Evolutionary conservation across 2,797 vertebrate genomes (phyloP).

Genomic region (Propithecus perrieri): DNA sequence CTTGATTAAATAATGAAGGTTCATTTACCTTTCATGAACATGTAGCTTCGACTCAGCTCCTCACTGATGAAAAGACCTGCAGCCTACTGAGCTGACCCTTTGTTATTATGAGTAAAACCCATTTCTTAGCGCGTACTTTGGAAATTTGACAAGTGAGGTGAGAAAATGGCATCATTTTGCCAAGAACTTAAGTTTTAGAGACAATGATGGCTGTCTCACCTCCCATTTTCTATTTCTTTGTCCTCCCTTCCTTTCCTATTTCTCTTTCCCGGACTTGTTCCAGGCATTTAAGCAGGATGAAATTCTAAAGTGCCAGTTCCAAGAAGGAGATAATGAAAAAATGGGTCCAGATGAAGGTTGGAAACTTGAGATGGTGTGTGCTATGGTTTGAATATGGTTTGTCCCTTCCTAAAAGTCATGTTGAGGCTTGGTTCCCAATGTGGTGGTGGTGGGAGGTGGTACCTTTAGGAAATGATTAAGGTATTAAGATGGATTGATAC

Average conservation of each 20-base stretch:
- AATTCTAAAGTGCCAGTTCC: not conserved
- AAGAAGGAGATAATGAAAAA: not conserved
- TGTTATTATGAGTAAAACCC: not conserved
- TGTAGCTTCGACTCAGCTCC: not conserved
- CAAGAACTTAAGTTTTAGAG: not conserved
- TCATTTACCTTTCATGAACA: not conserved
- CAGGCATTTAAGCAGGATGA: not conserved
- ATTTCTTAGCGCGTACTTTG: not conserved
- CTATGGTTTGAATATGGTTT: not conserved
- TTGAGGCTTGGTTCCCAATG: not conserved
- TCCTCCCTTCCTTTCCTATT: not conserved
- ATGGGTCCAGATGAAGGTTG: not conserved
- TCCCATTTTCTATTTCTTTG: not conserved
- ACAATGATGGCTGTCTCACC: not conserved
- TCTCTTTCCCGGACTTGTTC: not conserved
- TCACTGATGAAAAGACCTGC: not conserved
- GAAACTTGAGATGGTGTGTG: not conserved
- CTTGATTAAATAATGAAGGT: not conserved
- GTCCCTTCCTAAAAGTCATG: not conserved
- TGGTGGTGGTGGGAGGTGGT: not conserved
- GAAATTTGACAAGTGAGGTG: not conserved
- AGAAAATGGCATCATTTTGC: not conserved
- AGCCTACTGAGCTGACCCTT: not conserved
- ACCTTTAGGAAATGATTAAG: too few relatives aligned
- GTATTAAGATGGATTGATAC: not conserved